Base-by-base conservation (phyloP, 2,888 invertebrate species). In the Hedychridium roseum region DNA sequence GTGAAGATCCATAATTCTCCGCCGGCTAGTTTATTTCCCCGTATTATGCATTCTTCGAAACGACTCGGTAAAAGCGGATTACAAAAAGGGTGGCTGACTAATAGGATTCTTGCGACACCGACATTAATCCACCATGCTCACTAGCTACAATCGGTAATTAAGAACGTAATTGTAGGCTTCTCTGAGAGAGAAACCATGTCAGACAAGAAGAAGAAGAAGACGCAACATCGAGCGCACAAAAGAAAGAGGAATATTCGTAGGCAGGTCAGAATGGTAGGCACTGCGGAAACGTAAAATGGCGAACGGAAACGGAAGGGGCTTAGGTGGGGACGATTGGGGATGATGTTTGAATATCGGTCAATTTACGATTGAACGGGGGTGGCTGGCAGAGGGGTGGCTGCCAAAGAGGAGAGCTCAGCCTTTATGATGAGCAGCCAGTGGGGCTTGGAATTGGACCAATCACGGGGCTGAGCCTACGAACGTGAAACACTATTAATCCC, bases 401-500 rank as follows among this genome's bases (percentile, higher is more conserved):
- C 39, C 43, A 53, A 50, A 54, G 47, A 50, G 50, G 34, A 52
- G 44, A 40, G 23, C 9, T 27, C 3, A 12, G 12, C 27, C 27
- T 11, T 9, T n/a, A n/a, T n/a, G n/a, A n/a, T n/a, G n/a, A n/a
- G 43, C 37, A 43, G 44, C 36, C 43, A 46, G 48, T 42, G 32
- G 43, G 46, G 41, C 35, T 48, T 47, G 49, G 61, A 64, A 63
- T 63, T 64, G 63, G 64, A 60, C 64, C 64, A 65, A 66, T 66
- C 66, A 52, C n/a, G 55, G 50, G 42, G 48, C 44, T 43, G 49
- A 50, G 58, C 56, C 54, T 54, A 37, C 56, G 48, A 28, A 34
- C 55, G 62, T 58, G 60, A 60, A 58, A 58, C 61, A 60, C 74
- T 74, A 75, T 75, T 74, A 75, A 75, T 75, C 68, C 68, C 72